Evolutionary conservation across 2,888 invertebrate species (phyloP), one percentile per base, ranked within the genome.

Genomic region (Leptopilina syphax): DNA sequence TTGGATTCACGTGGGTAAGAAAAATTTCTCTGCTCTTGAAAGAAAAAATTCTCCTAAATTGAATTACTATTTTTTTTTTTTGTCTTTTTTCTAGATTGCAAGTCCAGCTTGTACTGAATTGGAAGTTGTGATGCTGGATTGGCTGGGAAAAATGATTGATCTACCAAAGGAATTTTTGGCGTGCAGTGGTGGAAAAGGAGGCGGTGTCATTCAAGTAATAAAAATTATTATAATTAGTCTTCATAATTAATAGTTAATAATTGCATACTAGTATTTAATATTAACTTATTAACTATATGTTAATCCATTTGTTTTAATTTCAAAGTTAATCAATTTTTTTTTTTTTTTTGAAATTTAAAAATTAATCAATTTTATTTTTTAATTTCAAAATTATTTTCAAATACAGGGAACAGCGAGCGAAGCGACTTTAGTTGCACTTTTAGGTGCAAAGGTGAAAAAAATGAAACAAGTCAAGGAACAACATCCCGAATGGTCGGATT

Each of bases 41-140:
- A 63, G 24, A 24, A 9, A 8, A 24, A 63, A 63, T 7, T 63
- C 4, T 60, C 1, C 1, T 18, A 60, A n/a, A 18, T 18, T 60
- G 1, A 60, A 60, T 60, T 50, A 50, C 34, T 34, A 50, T 50
- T 10, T 50, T 3, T 10, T 3, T 10, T 44, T 10, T 50, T 50
- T 47, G 47, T 9, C 50, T 50, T 10, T 50, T 10, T 50, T 50
- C 1, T 90, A 97, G 97, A 97, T 97, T 84, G 96, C 98, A 0
- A 97, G 98, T 92, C 98, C 98, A 0, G 98, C 98, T 0, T 98
- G 98, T 90, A 98, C 98, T 0, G 98, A 99, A 91, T 93, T 99
- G 80, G 98, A 98, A 92, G 98, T 98, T 1, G 96, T 97, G 34
- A 98, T 98, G 96, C 92, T 98, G 89, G 98, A 99, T 92, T 99